These are phyloP conservation scores for Cyclophora punctaria DNA, from an alignment of 2,888 invertebrate genomes.

Conservation along the genomic window DNA sequence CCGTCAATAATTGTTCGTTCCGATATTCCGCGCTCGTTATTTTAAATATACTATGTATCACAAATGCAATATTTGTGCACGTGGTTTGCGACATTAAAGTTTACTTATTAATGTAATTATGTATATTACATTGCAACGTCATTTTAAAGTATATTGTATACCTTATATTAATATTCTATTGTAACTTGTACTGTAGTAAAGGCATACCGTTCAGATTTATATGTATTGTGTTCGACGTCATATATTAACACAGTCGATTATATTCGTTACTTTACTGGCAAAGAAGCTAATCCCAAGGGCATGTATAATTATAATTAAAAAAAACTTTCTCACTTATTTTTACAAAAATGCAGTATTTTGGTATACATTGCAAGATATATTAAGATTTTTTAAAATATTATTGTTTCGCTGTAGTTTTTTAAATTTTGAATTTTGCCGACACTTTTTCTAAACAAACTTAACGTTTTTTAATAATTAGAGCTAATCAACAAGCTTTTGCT, in stretches of 20 bases:
- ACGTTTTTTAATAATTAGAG: constrained; percentile 41
- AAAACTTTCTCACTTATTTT: constrained; percentile 62
- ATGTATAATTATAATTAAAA: constrained; percentile 29
- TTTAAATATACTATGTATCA: too few relatives aligned
- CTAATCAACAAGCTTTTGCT: constrained; percentile 60
- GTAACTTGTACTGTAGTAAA: constrained; percentile 73
- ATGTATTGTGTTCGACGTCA: constrained; percentile 53
- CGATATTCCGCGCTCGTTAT: too few relatives aligned
- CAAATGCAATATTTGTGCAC: constrained; percentile 6
- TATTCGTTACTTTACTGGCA: constrained; percentile 53
- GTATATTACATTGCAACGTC: constrained; percentile 26
- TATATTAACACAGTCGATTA: constrained; percentile 66
- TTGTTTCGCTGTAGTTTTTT: constrained; percentile 54
- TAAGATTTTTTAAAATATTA: constrained; percentile 22
- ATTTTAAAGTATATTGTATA: constrained; percentile 48
- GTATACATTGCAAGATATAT: constrained; percentile 69
- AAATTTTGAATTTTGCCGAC: constrained; percentile 51
- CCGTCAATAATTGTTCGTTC: too few relatives aligned
- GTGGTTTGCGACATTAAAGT: constrained; percentile 7
- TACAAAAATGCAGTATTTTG: constrained; percentile 74
- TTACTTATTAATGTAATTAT: background rate
- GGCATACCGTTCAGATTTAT: constrained; percentile 69
- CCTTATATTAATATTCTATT: constrained; percentile 62
- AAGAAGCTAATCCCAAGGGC: constrained; percentile 46
- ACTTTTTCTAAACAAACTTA: constrained; percentile 67